Conservation (phyloP, 2,113 vertebrate genomes). For the Cynocephalus volans region DNA sequence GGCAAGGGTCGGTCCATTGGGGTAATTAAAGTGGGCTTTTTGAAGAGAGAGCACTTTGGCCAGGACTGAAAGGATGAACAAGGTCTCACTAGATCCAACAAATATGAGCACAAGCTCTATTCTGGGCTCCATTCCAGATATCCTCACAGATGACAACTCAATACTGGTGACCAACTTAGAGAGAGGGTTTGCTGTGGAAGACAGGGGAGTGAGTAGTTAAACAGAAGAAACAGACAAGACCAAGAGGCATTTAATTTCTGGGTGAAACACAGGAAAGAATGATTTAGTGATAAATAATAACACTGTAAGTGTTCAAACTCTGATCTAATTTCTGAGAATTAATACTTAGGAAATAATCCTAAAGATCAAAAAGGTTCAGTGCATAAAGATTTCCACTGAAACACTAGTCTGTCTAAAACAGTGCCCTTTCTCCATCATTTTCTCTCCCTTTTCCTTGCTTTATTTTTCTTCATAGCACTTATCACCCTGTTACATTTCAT, state of each 20-base stretch:
- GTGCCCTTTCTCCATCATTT: not conserved
- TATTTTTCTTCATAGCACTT: slow-evolving; percentile 7
- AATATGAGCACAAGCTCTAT: not conserved
- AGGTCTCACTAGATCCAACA: not conserved
- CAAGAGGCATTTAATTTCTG: slow-evolving; percentile 38
- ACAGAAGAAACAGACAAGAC: not conserved
- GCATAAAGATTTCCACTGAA: slow-evolving; percentile 40
- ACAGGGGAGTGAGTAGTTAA: not conserved
- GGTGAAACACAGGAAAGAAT: slow-evolving; percentile 9
- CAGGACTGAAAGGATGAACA: not conserved
- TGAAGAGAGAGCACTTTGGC: not conserved
- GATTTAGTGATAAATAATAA: not conserved
- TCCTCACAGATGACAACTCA: not conserved
- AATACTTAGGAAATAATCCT: slow-evolving; percentile 42
- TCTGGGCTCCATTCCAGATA: not conserved
- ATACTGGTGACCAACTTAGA: not conserved
- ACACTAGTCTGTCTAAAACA: not conserved
- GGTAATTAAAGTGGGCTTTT: slow-evolving; percentile 51
- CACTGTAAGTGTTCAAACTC: slow-evolving; percentile 29
- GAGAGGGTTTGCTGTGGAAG: not conserved
- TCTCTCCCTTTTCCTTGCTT: not conserved
- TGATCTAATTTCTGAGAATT: slow-evolving; percentile 48
- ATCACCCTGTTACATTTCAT: not conserved
- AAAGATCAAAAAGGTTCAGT: slow-evolving; percentile 21
- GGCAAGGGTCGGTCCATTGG: not conserved